A percentile compares a stretch with the other conserved stretches of the same genome.
phyloP scores from a whole-genome alignment of 2,113 vertebrate genomes.

The Charadrius vociferus region DNA sequence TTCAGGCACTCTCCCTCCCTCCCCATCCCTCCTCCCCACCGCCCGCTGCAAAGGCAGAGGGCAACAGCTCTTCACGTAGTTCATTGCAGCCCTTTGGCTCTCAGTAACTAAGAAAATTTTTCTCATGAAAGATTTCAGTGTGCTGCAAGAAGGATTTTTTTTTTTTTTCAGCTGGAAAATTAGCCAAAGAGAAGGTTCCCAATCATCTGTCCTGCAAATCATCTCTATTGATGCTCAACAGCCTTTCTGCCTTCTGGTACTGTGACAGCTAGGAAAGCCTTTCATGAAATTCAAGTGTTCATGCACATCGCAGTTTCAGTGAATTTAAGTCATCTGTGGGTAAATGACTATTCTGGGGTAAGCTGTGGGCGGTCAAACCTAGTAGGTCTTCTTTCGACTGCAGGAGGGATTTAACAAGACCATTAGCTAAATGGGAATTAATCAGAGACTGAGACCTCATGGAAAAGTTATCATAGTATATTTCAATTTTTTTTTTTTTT shows the following conservation, averaged over 20 bases:
- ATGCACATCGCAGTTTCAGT: background rate
- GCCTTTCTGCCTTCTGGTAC: background rate
- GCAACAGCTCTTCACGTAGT: background rate
- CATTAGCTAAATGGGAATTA: background rate
- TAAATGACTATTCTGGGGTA: background rate
- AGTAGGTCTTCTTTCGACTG: background rate
- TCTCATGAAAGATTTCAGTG: background rate
- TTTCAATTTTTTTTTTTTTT: background rate
- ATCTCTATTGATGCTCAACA: background rate
- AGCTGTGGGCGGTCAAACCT: background rate
- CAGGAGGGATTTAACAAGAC: background rate
- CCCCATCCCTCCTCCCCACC: background rate
- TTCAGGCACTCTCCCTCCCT: background rate
- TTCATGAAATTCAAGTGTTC: background rate
- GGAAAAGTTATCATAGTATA: background rate
- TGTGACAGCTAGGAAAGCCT: background rate
- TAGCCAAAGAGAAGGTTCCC: background rate
- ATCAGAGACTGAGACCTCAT: background rate
- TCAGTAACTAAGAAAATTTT: background rate
- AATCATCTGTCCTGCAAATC: background rate
- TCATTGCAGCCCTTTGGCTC: background rate
- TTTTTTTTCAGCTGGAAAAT: background rate
- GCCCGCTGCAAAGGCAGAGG: background rate
- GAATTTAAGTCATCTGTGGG: background rate
- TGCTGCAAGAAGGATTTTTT: background rate